Evolutionary conservation across 2,888 invertebrate genomes (phyloP).

Genomic region (Zele albiditarsus): DNA sequence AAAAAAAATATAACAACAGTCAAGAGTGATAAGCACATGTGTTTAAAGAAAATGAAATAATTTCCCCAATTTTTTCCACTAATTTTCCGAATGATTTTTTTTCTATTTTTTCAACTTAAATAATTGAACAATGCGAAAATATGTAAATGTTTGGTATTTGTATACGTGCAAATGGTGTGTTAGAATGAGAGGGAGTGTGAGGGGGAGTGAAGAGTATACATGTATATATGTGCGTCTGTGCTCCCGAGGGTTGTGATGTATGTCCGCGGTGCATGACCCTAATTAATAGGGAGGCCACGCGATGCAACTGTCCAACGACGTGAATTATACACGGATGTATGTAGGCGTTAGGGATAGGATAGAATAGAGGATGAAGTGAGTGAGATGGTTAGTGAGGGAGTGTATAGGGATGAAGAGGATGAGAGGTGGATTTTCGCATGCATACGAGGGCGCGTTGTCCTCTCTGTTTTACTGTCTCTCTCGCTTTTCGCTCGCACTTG

Average conservation of each 20-base stretch:
- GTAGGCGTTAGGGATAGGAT: slow-evolving; percentile 40
- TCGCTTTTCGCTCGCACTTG: no score
- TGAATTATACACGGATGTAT: slow-evolving; percentile 64
- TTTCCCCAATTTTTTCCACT: no score
- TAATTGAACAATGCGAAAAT: slow-evolving; percentile 56
- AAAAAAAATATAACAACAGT: no score
- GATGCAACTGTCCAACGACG: slow-evolving; percentile 69
- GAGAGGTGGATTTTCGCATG: neutral
- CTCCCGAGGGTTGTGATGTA: slow-evolving; percentile 65
- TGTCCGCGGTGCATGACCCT: slow-evolving; percentile 70
- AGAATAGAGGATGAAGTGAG: slow-evolving; percentile 31
- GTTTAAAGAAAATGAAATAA: no score
- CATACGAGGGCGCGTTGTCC: neutral
- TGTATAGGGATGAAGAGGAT: neutral
- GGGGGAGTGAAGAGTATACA: slow-evolving; percentile 24
- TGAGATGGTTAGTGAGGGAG: slow-evolving; percentile 42
- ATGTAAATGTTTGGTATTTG: slow-evolving; percentile 53
- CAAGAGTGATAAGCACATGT: no score
- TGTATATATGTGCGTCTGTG: slow-evolving; percentile 48
- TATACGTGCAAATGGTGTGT: neutral
- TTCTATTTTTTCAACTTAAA: slow-evolving; percentile 47
- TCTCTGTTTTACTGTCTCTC: no score
- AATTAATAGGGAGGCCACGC: slow-evolving; percentile 72
- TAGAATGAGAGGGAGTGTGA: slow-evolving; percentile 32
- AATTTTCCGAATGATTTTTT: neutral